Base-by-base conservation (phyloP, 2,797 vertebrate species). In the Triplophysa yarkandensis region DNA sequence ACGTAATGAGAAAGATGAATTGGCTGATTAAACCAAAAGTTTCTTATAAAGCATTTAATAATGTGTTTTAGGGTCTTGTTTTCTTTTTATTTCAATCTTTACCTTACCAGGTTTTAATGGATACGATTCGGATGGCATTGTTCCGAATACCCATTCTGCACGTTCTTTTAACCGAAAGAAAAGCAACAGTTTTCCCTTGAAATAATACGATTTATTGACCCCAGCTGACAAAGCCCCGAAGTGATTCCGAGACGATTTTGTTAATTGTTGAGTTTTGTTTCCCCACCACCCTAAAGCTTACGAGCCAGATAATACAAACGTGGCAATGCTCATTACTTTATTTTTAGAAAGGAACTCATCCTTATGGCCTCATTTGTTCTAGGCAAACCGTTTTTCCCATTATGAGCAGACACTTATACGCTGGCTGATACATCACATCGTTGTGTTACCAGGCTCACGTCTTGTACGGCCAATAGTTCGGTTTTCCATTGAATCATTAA, bases 311-410 rank as follows among this genome's bases (percentile, higher is more conserved):
- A 66, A 84, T 85, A 83, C 84, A 84, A 87, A 84, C 81, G 74
- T 76, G 63, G 75, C 81, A 69, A 74, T 81, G 83, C 84, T 88
- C 86, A 86, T 89, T 87, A 86, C 81, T 44, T 77, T 72, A 80
- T 76, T 74, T 84, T 77, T 81, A 71, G 75, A 83, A 77, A 76
- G 84, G 84, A 85, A 66, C 82, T 72, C 68, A 57, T 80, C 82
- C 80, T 75, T 74, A 14, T 68, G 69, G 80, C 77, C 83, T 87
- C 82, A 85, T 86, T 88, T 86, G 84, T 68, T 58, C 77, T 74
- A 71, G 76, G 54, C 16, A 23, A 76, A 48, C 16, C 67, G 25
- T 54, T 80, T 39, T 81, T 85, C 73, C 34, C 76, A 76, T 79
- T 81, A 77, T 68, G 50, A 72, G 66, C 46, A 25, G 77, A 46